Base-by-base conservation (phyloP, 2,888 invertebrate species). In the Aquatica leii region DNA sequence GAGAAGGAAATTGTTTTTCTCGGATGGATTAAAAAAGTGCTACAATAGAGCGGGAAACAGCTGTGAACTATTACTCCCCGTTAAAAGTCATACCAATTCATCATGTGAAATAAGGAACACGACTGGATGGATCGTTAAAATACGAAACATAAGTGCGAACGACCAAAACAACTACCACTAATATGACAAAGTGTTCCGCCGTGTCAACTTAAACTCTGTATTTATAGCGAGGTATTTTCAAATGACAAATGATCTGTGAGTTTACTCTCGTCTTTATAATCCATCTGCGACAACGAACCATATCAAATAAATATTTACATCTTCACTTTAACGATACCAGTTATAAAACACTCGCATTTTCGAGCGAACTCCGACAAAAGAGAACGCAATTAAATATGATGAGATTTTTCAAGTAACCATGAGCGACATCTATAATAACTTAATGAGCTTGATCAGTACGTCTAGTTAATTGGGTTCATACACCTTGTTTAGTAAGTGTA, bases 111-210 rank as follows among this genome's bases (percentile, higher is more conserved):
- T 69, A 70, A 59, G 68, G 67, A 71, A 71, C 74, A 73, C 48
- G 58, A 40, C 65, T 74, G 73, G 72, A 73, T 72, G 74, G 74
- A 73, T 76, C 75, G 76, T 78, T 78, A 78, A 78, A 78, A 76
- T 77, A 53, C 74, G 76, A 75, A 77, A 77, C 77, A 78, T 77
- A 76, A 77, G 75, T 75, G 75, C 69, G 74, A 74, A 77, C 74
- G 73, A 75, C 72, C 71, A 71, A 74, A 74, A 74, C 73, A 72
- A 75, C 72, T 51, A 58, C 64, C 24, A 52, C 56, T 60, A 67
- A 69, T 73, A 71, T 77, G 77, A 77, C 76, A 76, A 74, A 76
- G 76, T 76, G 73, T 74, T 74, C 69, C 72, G 71, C 67, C 68
- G 68, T 70, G 69, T 70, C 70, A 68, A 46, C 58, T 52, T 61